These are phyloP conservation scores for Ganaspis sp. DNA, from an alignment of 1,140 invertebrate genomes.

Conservation along the genomic window DNA sequence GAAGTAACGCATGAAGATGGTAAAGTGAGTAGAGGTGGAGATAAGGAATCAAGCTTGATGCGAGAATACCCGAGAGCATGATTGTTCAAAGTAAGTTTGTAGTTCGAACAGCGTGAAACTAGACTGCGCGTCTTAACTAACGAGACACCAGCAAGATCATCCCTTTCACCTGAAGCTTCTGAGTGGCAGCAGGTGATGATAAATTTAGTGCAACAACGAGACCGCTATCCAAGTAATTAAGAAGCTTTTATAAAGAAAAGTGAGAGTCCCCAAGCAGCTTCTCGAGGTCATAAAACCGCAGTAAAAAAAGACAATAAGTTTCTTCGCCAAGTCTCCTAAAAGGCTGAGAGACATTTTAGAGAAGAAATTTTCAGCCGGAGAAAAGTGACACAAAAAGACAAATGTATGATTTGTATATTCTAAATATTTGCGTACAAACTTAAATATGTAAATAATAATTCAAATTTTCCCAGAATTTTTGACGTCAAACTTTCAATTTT, in stretches of 20 bases:
- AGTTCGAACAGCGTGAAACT: slow-evolving; percentile 57
- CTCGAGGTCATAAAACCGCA: background rate
- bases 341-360: background rate
- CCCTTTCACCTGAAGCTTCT: background rate
- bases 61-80: slow-evolving; percentile 2
- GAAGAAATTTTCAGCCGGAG: background rate
- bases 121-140: slow-evolving; percentile 58
- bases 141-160: slow-evolving; percentile 45
- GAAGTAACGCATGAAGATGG: background rate
- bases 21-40: background rate
- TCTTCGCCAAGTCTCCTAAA: background rate
- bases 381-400: background rate
- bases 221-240: slow-evolving; percentile 2
- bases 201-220: slow-evolving; percentile 5
- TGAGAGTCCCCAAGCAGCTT: background rate
- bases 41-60: slow-evolving; percentile 10
- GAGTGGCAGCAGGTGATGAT: slow-evolving; percentile 23
- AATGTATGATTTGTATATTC: no score
- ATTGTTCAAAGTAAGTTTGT: slow-evolving; percentile 59
- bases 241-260: slow-evolving; percentile 24
- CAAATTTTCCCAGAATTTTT: no score
- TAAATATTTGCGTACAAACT: no score
- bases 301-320: background rate
- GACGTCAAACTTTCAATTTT: no score
- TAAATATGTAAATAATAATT: no score